Evolutionary conservation across 2,113 vertebrate genomes (phyloP).

Genomic region (Typhlomys cinereus): DNA sequence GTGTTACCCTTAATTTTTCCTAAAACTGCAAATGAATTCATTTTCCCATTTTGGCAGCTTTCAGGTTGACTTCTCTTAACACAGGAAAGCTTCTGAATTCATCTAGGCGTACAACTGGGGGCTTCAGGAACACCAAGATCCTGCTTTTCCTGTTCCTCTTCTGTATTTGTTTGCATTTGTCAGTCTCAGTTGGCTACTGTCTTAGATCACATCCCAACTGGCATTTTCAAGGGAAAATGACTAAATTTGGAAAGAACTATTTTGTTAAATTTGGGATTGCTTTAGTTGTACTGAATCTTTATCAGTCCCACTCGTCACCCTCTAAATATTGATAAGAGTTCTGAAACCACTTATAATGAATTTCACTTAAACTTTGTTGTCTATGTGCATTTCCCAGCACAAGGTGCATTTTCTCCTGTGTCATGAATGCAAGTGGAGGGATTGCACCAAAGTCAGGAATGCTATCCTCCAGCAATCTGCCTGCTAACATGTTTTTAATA

Average conservation of each 20-base stretch:
- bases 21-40: neutral
- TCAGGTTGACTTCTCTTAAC: neutral
- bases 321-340: neutral
- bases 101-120: neutral
- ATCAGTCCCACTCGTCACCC: neutral
- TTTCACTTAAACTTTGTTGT: neutral
- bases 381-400: neutral
- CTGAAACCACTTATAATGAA: neutral
- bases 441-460: neutral
- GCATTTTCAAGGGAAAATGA: neutral
- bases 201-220: too few species aligned
- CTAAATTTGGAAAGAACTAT: neutral
- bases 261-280: fast-evolving
- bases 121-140: neutral
- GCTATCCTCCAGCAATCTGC: neutral
- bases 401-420: neutral
- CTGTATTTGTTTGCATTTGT: neutral
- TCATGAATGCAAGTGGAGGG: neutral
- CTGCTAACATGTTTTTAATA: neutral
- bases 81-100: too few species aligned
- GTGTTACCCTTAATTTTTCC: too few species aligned
- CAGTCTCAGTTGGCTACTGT: neutral
- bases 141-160: neutral
- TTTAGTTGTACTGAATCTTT: neutral
- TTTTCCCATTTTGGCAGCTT: neutral